Percentiles rank a stretch among this genome's conserved stretches.
phyloP scores from a whole-genome alignment of 2,888 invertebrate species.

The Sphaerophoria taeniata region DNA sequence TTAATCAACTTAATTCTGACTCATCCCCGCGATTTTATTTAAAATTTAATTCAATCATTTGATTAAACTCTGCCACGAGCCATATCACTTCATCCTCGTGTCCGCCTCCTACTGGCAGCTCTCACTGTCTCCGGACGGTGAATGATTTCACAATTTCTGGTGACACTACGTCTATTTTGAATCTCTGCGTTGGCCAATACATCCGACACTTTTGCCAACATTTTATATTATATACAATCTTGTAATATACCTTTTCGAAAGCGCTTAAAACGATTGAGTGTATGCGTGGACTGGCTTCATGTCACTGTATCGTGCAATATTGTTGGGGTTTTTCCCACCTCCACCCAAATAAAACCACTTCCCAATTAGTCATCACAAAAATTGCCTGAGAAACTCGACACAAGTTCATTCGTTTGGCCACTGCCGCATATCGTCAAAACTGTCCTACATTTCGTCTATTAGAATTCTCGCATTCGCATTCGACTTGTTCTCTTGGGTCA shows the following conservation, averaged over 20 bases:
- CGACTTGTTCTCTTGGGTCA: neutral
- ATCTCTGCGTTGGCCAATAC: constrained; percentile 67
- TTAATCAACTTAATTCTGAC: constrained; percentile 9
- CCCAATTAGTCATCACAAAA: constrained; percentile 70
- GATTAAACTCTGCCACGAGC: neutral
- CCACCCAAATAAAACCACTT: constrained; percentile 49
- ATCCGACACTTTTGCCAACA: constrained; percentile 11
- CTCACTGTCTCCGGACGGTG: neutral
- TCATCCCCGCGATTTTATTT: constrained; percentile 44
- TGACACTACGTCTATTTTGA: constrained; percentile 71
- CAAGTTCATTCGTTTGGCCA: constrained; percentile 27
- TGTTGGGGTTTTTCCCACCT: constrained; percentile 66
- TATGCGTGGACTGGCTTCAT: constrained; percentile 15
- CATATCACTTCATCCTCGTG: neutral
- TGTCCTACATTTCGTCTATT: constrained; percentile 42
- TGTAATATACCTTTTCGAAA: too few species aligned
- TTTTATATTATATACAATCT: neutral
- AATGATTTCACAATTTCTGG: constrained; percentile 40
- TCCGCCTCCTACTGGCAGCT: neutral
- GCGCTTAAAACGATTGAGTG: neutral
- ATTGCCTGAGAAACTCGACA: constrained; percentile 69
- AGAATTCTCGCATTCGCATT: constrained; percentile 31
- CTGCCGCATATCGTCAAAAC: neutral
- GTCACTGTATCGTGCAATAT: constrained; percentile 10
- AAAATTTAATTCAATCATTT: constrained; percentile 25